Conservation (phyloP, 1,140 invertebrate species). For the Pseudomyrmex pallidus region DNA sequence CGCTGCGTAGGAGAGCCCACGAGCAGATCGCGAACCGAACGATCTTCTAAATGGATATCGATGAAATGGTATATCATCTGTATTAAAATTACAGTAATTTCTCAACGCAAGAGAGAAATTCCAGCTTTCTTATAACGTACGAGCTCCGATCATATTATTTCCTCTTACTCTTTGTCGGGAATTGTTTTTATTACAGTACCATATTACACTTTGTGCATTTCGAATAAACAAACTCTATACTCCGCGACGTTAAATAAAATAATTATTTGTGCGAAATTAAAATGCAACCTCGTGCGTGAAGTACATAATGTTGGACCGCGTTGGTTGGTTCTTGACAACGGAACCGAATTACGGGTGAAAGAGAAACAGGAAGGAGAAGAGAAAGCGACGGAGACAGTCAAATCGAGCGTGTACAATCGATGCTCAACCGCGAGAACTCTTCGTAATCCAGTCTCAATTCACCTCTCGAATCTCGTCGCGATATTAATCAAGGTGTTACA, state of each 20-base stretch:
- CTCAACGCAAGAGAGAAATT: slow-evolving; percentile 52
- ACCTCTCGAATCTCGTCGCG: slow-evolving; percentile 66
- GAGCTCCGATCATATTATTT: slow-evolving; percentile 33
- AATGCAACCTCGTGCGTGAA: not conserved
- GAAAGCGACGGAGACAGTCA: slow-evolving; percentile 34
- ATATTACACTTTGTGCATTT: not conserved
- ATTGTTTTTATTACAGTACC: not conserved
- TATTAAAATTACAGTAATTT: slow-evolving; percentile 61
- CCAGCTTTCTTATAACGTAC: slow-evolving; percentile 12
- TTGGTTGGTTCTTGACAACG: slow-evolving; percentile 39
- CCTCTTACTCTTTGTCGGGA: not conserved
- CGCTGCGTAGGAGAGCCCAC: slow-evolving; percentile 41
- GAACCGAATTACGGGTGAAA: slow-evolving; percentile 17
- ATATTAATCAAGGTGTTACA: slow-evolving; percentile 73
- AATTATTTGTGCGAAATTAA: not conserved
- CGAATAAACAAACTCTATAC: not conserved
- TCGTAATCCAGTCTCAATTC: slow-evolving; percentile 61
- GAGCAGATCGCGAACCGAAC: slow-evolving; percentile 45
- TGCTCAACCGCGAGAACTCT: slow-evolving; percentile 18
- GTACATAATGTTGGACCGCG: slow-evolving; percentile 19
- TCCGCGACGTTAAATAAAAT: not conserved
- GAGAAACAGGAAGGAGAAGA: slow-evolving; percentile 2
- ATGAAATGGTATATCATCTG: slow-evolving; percentile 58
- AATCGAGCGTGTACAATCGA: slow-evolving; percentile 55
- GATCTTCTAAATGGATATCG: slow-evolving; percentile 60